Base-by-base conservation (phyloP, 2,888 invertebrate genomes). In the Tipula unca region DNA sequence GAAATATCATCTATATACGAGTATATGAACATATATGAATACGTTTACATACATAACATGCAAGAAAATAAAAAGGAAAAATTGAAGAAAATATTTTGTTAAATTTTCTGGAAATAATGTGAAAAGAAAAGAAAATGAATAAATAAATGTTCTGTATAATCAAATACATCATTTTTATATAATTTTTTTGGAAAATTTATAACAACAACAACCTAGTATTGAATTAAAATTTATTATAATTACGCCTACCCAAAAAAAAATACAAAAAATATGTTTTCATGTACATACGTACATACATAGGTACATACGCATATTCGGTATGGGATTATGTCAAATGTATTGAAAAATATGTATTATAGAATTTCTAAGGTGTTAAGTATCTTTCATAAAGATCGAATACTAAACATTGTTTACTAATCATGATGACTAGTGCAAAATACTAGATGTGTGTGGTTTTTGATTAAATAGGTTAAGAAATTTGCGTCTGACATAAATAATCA, bases 81-180 rank as follows among this genome's bases (percentile, higher is more conserved):
- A 69, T 10, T 25, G 69, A 25, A 69, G 25, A 69, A 69, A 69
- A 69, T 25, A 25, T 69, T 69, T 69, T 69, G 69, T 69, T 69
- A 25, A 69, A 69, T 69, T 69, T 69, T 69, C 69, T 69, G 69
- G 69, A 69, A 69, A 69, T 69, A 69, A 69, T 69, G 69, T 25
- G 69, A 69, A 69, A 25, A 10, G 69, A 69, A 69, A 69, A 1
- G 69, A 69, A 69, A 69, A 69, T 69, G 69, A 69, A 69, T 69
- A 69, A 69, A 69, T 69, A 69, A 69, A 69, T 69, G 69, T 69
- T 69, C 69, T 69, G 69, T 69, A 69, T 69, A 69, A 69, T 69
- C 69, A 69, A 69, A 69, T 69, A 69, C 25, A 69, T 69, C 69
- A 69, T 69, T 69, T 69, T 69, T 54, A 25, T 25, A 25, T 48